Conservation (phyloP, 2,113 vertebrate species). For the Gymnogyps californianus region DNA sequence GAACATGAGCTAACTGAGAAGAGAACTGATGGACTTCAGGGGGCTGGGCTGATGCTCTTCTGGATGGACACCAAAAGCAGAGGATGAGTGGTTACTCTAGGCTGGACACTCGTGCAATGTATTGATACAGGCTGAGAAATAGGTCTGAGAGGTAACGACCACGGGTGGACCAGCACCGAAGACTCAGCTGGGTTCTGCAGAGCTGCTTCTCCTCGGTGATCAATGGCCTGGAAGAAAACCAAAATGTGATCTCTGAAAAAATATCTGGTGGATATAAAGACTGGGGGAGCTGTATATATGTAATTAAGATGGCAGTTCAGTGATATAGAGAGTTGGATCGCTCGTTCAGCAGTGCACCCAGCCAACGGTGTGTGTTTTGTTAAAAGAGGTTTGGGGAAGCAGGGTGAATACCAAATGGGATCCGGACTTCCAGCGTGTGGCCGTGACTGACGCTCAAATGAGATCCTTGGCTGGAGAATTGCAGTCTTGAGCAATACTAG, state of each 20-base stretch:
- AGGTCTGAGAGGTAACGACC: not conserved
- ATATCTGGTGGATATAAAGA: not conserved
- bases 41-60: not conserved
- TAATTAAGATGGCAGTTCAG: not conserved
- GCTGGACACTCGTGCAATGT: not conserved
- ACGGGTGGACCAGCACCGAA: fast-evolving
- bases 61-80: not conserved
- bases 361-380: not conserved
- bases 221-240: not conserved
- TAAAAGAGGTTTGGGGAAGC: not conserved
- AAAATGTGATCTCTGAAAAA: not conserved
- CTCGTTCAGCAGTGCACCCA: not conserved
- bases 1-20: not conserved
- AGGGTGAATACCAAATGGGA: not conserved
- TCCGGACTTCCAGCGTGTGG: not conserved
- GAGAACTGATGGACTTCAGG: not conserved
- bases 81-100: not conserved
- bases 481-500: not conserved
- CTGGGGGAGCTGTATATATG: not conserved
- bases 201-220: not conserved
- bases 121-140: not conserved
- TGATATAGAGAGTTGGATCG: not conserved
- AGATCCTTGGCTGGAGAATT: not conserved
- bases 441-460: not conserved
- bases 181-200: not conserved